Evolutionary conservation across 2,113 vertebrate genomes (phyloP).

Genomic region (Tychaedon coryphoeus): DNA sequence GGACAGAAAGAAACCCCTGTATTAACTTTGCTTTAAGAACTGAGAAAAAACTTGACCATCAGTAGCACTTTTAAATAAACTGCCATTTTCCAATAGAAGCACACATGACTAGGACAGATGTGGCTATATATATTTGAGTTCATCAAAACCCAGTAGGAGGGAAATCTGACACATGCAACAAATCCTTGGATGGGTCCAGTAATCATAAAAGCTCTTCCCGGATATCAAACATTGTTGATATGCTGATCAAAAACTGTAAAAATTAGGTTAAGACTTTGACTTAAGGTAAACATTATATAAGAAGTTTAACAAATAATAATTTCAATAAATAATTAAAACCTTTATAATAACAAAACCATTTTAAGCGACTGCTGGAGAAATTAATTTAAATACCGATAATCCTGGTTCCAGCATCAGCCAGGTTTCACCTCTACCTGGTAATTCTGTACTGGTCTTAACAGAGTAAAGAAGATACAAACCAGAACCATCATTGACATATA

Average conservation of each 20-base stretch:
- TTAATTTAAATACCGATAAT: not conserved
- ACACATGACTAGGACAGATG: not conserved
- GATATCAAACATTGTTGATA: not conserved
- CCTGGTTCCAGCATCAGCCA: not conserved
- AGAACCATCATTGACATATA: not conserved
- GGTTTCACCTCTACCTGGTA: not conserved
- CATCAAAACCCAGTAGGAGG: not conserved
- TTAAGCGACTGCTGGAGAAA: not conserved
- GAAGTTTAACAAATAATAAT: not conserved
- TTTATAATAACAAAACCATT: not conserved
- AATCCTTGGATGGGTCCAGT: not conserved
- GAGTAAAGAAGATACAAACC: not conserved
- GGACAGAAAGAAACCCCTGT: not conserved
- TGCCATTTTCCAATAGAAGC: not conserved
- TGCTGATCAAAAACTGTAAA: not conserved
- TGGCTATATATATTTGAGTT: rapidly evolving
- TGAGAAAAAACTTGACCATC: not conserved
- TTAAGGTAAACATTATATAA: not conserved
- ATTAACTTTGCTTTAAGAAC: not conserved
- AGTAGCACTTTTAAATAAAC: not conserved
- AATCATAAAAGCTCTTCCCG: not conserved
- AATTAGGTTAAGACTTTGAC: not conserved
- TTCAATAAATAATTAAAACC: not conserved
- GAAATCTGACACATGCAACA: not conserved
- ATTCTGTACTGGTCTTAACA: not conserved